phyloP scores from a whole-genome alignment of 2,113 vertebrate genomes.

The Craseonycteris thonglongyai region DNA sequence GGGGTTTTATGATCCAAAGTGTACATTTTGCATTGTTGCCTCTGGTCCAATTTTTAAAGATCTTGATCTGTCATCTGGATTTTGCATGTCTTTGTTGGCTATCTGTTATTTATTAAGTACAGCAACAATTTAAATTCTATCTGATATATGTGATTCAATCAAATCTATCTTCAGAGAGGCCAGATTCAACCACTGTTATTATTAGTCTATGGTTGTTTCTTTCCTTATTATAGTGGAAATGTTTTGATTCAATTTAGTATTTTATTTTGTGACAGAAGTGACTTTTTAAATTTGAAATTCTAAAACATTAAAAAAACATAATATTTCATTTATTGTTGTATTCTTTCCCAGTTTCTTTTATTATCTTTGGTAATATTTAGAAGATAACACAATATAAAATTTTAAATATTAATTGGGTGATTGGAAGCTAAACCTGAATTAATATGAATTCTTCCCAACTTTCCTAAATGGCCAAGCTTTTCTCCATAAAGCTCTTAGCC shows the following conservation, averaged over 20 bases:
- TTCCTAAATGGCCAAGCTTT: not conserved
- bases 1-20: not conserved
- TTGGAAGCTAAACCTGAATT: not conserved
- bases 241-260: not conserved
- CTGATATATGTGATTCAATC: not conserved
- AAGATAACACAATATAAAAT: not conserved
- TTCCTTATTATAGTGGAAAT: not conserved
- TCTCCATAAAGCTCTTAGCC: rapidly evolving
- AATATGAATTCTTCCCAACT: not conserved
- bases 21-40: not conserved
- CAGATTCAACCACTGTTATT: not conserved
- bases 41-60: not conserved
- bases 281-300: not conserved
- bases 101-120: not conserved
- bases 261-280: not conserved
- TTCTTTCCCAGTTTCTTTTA: not conserved
- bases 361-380: not conserved
- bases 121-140: not conserved
- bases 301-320: not conserved
- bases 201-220: not conserved
- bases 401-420: not conserved
- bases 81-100: not conserved
- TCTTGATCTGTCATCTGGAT: not conserved
- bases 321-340: not conserved
- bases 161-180: not conserved